Evolutionary conservation across 2,888 invertebrate genomes (phyloP).

Genomic region (Panorpa germanica): DNA sequence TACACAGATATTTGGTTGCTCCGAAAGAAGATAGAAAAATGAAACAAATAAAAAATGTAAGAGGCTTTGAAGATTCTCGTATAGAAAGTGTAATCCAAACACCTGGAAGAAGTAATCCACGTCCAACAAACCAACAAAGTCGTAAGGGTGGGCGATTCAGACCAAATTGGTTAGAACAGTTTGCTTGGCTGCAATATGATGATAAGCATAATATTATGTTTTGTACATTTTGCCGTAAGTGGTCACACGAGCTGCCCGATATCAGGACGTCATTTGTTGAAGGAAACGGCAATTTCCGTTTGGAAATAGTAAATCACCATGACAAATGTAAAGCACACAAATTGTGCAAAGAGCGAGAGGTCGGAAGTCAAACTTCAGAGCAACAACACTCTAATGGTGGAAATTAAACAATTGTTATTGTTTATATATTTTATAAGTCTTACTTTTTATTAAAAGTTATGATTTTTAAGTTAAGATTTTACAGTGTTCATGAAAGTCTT

Average conservation of each 20-base stretch:
- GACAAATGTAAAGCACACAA: conserved; percentile 61
- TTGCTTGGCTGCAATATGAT: conserved; percentile 56
- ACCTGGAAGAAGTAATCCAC: conserved; percentile 16
- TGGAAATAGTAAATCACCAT: conserved; percentile 63
- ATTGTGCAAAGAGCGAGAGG: conserved; percentile 35
- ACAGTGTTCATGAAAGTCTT: too few species aligned
- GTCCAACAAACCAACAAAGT: conserved; percentile 16
- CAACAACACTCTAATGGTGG: conserved; percentile 5
- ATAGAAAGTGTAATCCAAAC: conserved; percentile 25
- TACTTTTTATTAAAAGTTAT: too few species aligned
- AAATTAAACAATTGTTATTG: conserved; percentile 3
- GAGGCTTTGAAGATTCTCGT: too few species aligned
- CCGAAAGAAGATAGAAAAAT: too few species aligned
- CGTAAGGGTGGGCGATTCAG: conserved; percentile 48
- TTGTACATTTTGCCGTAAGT: conserved; percentile 53
- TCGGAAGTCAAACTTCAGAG: conserved; percentile 14
- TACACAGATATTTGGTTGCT: too few species aligned
- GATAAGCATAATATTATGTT: conserved; percentile 47
- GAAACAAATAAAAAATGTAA: too few species aligned
- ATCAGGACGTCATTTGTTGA: conserved; percentile 64
- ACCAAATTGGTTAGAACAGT: conserved; percentile 44
- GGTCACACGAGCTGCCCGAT: conserved; percentile 48
- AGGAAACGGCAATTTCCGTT: conserved; percentile 54
- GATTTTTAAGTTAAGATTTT: too few species aligned
- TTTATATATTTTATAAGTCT: too few species aligned